A percentile compares a stretch with the other conserved stretches of the same genome.
Conservation (phyloP, 2,888 invertebrate genomes). For the Zeuzera pyrina region DNA sequence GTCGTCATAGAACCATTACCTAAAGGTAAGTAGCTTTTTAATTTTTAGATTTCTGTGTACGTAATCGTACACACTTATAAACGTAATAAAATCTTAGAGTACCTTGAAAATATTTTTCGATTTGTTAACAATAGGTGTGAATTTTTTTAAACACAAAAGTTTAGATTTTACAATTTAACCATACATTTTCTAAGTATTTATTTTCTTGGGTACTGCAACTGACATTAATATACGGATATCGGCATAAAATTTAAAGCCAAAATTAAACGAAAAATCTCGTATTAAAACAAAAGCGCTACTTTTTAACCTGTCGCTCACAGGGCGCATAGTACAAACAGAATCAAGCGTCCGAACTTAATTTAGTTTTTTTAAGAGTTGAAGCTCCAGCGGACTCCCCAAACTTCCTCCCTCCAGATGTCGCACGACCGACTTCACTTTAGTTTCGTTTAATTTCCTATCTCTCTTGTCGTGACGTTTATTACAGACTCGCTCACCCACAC, state of each 20-base stretch:
- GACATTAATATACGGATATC: no score
- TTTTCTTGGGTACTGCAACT: no score
- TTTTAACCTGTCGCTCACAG: constrained; percentile 53
- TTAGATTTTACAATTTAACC: no score
- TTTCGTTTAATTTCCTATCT: constrained; percentile 69
- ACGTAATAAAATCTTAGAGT: no score
- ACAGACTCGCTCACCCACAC: constrained; percentile 42
- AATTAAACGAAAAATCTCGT: constrained; percentile 8
- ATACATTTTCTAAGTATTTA: no score
- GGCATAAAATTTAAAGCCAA: no score
- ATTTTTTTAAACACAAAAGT: no score
- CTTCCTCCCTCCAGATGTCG: constrained; percentile 49
- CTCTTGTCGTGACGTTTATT: constrained; percentile 64
- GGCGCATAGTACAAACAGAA: constrained; percentile 40
- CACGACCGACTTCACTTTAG: constrained; percentile 59
- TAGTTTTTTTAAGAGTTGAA: constrained; percentile 46
- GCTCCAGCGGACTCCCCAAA: constrained; percentile 31
- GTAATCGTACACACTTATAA: no score
- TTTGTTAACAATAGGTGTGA: no score
- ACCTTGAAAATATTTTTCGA: no score
- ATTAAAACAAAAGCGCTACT: constrained; percentile 30
- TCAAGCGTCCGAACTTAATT: constrained; percentile 48
- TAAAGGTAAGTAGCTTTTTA: constrained; percentile 58
- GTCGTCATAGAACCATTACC: constrained; percentile 67
- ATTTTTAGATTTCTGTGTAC: no score